Base-by-base conservation (phyloP, 1,140 invertebrate species). In the Drosophila leontia region DNA sequence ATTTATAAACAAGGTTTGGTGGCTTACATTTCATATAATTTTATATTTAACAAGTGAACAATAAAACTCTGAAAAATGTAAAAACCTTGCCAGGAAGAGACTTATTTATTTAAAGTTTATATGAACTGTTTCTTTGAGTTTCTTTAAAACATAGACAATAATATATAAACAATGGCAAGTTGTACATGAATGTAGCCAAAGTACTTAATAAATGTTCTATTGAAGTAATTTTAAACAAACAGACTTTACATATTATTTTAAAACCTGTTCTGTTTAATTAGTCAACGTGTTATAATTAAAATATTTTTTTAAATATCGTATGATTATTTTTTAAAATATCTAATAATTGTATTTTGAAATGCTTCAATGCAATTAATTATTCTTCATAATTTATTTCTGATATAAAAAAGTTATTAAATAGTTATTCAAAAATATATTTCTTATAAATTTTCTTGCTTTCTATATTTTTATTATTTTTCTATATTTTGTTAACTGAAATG, bases 401-500 rank as follows among this genome's bases (percentile, higher is more conserved):
- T 26, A 8, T 15, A n/a, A n/a, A n/a, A 41, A 8, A n/a, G 15
- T n/a, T n/a, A 3, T 41, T 8, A n/a, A n/a, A 26, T 26, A 26
- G 3, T 5, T 26, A 0, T 26, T 5, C 3, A 26, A 26, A 13
- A 37, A 5, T 37, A 4, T 5, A 13, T 4, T 19, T 5, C 6
- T 15, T 39, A 13, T 15, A 13, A 6, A 12, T 39, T 15, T 0
- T 15, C 1, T 39, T 39, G 12, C 6, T 39, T 39, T 13, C 1
- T 39, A 39, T 19, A 19, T 19, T 15, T 39, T 39, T 15, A 12
- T 13, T 39, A n/a, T 39, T 45, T 23, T 23, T 47, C 0, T 55
- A 67, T 70, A 72, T 71, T 72, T 72, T 72, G 67, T 50, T 59
- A 41, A 23, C 61, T 35, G 12, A 64, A 68, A 68, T 55, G 34